Percentiles rank a stretch among this genome's conserved stretches.
phyloP scores from a whole-genome alignment of 1,140 invertebrate genomes.

The Semibalanus balanoides region DNA sequence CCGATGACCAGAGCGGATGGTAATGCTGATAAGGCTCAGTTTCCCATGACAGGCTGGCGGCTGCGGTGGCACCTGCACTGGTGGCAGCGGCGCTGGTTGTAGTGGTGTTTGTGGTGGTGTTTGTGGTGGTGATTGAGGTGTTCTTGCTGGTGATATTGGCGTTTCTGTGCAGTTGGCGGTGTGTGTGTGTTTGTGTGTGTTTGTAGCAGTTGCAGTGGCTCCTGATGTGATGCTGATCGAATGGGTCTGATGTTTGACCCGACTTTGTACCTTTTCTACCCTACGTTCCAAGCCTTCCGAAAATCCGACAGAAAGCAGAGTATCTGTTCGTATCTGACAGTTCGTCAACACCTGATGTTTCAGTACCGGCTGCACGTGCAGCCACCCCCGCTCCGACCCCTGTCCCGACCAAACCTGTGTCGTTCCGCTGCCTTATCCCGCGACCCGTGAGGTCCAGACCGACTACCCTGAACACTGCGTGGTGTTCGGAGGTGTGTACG shows the following conservation, averaged over 20 bases:
- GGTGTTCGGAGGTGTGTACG: not conserved
- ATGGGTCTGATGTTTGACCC: too few species aligned
- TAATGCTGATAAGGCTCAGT: not conserved
- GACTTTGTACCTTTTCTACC: too few species aligned
- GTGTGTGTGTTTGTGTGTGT: too few species aligned
- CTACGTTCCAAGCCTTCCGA: too few species aligned
- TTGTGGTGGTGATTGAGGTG: not conserved
- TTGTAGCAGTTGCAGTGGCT: too few species aligned
- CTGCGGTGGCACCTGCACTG: not conserved
- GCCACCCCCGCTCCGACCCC: too few species aligned
- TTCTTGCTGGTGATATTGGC: not conserved
- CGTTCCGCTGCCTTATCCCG: not conserved
- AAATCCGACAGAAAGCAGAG: too few species aligned
- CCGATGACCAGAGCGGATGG: not conserved
- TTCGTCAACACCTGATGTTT: not conserved
- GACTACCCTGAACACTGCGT: not conserved
- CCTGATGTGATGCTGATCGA: too few species aligned
- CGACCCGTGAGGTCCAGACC: not conserved
- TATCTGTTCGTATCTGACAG: too few species aligned
- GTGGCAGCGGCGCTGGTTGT: too few species aligned
- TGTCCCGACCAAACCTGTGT: not conserved
- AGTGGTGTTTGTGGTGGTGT: not conserved
- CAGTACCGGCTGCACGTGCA: not conserved
- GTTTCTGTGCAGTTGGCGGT: too few species aligned
- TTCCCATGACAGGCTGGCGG: not conserved